phyloP scores from a whole-genome alignment of 2,888 invertebrate genomes.

The Oxyteleia sp. region DNA sequence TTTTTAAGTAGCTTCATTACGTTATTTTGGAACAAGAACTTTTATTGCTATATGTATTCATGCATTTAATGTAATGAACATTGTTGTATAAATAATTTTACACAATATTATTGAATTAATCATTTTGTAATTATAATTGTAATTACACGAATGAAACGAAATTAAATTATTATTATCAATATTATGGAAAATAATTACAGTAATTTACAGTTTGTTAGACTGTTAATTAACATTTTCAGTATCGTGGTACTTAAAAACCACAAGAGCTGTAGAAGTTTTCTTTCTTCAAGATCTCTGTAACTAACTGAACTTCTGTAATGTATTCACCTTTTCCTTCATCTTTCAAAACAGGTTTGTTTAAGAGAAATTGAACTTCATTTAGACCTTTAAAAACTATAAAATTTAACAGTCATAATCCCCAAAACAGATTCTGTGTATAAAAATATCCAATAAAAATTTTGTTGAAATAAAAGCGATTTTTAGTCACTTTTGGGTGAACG shows the following conservation, averaged over 20 bases:
- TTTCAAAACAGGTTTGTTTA: conserved; percentile 35
- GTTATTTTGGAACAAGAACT: not conserved
- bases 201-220: conserved; percentile 1
- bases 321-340: conserved; percentile 38
- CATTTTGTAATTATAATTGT: not conserved
- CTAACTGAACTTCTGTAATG: conserved; percentile 40
- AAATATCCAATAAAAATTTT: too few relatives aligned
- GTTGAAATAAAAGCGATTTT: too few relatives aligned
- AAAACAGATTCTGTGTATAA: too few relatives aligned
- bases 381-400: conserved; percentile 24
- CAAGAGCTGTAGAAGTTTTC: conserved; percentile 37
- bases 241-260: conserved; percentile 19
- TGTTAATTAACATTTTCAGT: conserved; percentile 18
- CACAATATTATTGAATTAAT: not conserved
- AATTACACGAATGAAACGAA: not conserved
- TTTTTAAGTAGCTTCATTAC: conserved; percentile 20
- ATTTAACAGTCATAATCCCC: too few relatives aligned
- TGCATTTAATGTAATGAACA: not conserved
- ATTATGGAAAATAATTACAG: not conserved
- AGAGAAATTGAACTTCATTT: conserved; percentile 33
- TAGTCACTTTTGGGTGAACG: too few relatives aligned
- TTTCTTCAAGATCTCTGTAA: conserved; percentile 33
- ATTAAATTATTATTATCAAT: not conserved
- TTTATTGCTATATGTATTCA: not conserved
- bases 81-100: too few relatives aligned